phyloP scores from a whole-genome alignment of 92 coral and sea anemone genomes.

The Muricea muricata region DNA sequence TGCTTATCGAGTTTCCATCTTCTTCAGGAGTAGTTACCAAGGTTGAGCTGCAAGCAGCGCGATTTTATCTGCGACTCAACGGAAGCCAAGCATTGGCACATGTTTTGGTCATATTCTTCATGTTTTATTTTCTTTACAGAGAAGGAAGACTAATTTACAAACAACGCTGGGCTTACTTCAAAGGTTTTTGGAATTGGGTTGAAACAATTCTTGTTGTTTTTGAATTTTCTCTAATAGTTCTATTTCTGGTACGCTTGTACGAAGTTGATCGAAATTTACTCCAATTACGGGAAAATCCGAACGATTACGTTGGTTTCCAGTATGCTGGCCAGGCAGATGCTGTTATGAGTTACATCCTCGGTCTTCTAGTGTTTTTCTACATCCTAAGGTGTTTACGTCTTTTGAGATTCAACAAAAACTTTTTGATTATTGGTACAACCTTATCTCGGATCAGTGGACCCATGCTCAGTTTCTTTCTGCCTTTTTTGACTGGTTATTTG shows the following conservation, averaged over 20 bases:
- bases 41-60: constrained; percentile 34
- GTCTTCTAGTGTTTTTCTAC: constrained; percentile 81
- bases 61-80: constrained; percentile 12
- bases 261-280: constrained; percentile 80
- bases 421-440: constrained; percentile 84
- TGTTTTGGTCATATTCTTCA: constrained; percentile 71
- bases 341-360: constrained; percentile 48
- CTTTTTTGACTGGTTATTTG: constrained; percentile 70
- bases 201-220: constrained; percentile 74
- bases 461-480: constrained; percentile 65
- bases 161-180: constrained; percentile 75
- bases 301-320: constrained; percentile 84
- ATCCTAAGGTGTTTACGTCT: constrained; percentile 81
- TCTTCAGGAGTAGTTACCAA: constrained; percentile 70
- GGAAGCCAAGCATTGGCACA: constrained; percentile 74
- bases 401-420: constrained; percentile 82
- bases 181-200: constrained; percentile 94
- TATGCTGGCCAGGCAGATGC: constrained; percentile 69
- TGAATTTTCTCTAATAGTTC: constrained; percentile 65
- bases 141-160: constrained; percentile 74
- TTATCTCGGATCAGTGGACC: constrained; percentile 80
- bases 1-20: constrained; percentile 70
- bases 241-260: constrained; percentile 83
- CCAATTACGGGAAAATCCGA: constrained; percentile 80
- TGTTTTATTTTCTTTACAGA: constrained; percentile 70